These are phyloP conservation scores for Chanos chanos DNA, from an alignment of 2,797 vertebrate species.

Conservation along the genomic window DNA sequence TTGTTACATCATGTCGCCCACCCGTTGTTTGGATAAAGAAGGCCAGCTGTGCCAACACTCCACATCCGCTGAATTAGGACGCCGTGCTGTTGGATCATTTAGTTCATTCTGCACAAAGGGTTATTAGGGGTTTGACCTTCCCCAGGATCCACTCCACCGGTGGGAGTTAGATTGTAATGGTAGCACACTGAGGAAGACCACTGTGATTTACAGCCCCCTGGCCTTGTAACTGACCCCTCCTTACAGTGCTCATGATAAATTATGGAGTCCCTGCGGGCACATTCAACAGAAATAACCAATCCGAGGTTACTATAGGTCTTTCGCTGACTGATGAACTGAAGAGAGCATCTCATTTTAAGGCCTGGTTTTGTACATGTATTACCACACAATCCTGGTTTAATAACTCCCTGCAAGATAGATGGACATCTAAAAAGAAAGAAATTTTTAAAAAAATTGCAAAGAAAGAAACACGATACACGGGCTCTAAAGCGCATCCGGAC, in stretches of 20 bases:
- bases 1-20: background rate
- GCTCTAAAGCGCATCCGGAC: too few species aligned
- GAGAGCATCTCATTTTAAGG: too few species aligned
- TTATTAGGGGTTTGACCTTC: slow-evolving; percentile 8
- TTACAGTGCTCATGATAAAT: slow-evolving; percentile 11
- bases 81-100: slow-evolving; percentile 11
- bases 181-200: background rate
- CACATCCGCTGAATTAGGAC: slow-evolving; percentile 9
- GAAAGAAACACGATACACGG: too few species aligned
- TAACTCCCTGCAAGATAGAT: too few species aligned
- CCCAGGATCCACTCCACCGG: slow-evolving; percentile 10
- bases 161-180: background rate
- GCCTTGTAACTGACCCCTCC: background rate
- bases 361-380: too few species aligned
- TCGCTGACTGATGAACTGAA: slow-evolving; percentile 1
- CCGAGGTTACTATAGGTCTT: slow-evolving; percentile 21
- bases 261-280: slow-evolving; percentile 4
- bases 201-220: slow-evolving; percentile 17
- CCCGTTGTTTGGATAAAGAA: slow-evolving; percentile 3
- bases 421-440: too few species aligned
- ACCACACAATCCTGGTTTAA: too few species aligned
- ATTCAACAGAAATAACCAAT: slow-evolving; percentile 6
- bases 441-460: background rate
- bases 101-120: slow-evolving; percentile 11
- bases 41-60: slow-evolving; percentile 4